A percentile compares a stretch with the other conserved stretches of the same genome.
Conservation (phyloP, 2,113 vertebrate species). For the Mustela lutreola region DNA sequence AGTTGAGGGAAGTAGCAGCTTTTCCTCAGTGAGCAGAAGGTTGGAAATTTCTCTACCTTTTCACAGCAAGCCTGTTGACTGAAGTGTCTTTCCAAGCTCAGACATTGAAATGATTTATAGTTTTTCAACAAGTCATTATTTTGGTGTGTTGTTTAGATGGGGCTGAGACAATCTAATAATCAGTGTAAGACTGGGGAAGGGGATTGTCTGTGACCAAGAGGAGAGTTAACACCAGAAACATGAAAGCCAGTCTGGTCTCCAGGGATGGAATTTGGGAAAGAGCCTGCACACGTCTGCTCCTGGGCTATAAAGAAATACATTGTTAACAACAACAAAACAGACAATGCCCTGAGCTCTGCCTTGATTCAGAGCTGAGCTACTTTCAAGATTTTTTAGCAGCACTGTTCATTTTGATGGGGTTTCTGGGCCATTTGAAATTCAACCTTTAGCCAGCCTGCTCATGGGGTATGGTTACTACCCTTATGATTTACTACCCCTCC, state of each 20-base stretch:
- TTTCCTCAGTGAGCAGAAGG: slow-evolving; percentile 70
- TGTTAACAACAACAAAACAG: slow-evolving; percentile 72
- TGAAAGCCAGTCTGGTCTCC: slow-evolving; percentile 82
- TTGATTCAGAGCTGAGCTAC: slow-evolving; percentile 69
- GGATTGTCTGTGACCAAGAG: slow-evolving; percentile 69
- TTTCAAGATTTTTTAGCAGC: slow-evolving; percentile 78
- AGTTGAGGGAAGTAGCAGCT: slow-evolving; percentile 79
- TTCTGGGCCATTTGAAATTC: slow-evolving; percentile 85
- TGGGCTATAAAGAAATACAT: slow-evolving; percentile 76
- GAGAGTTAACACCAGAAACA: slow-evolving; percentile 83
- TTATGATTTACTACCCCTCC: slow-evolving; percentile 82
- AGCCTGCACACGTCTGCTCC: slow-evolving; percentile 78
- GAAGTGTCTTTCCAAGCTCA: slow-evolving; percentile 85
- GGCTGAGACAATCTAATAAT: slow-evolving; percentile 82
- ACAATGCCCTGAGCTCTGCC: slow-evolving; percentile 74
- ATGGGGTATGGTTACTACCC: slow-evolving; percentile 70
- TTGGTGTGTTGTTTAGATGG: slow-evolving; percentile 81
- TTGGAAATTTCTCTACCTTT: slow-evolving; percentile 83
- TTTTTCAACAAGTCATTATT: slow-evolving; percentile 87
- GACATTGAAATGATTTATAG: slow-evolving; percentile 86
- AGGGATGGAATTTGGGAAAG: slow-evolving; percentile 83
- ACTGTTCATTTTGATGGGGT: slow-evolving; percentile 82
- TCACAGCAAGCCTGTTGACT: slow-evolving; percentile 87
- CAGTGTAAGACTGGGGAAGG: slow-evolving; percentile 76
- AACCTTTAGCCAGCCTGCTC: slow-evolving; percentile 75